Conservation (phyloP, 2,797 vertebrate species). For the Apogon hyalosoma region DNA sequence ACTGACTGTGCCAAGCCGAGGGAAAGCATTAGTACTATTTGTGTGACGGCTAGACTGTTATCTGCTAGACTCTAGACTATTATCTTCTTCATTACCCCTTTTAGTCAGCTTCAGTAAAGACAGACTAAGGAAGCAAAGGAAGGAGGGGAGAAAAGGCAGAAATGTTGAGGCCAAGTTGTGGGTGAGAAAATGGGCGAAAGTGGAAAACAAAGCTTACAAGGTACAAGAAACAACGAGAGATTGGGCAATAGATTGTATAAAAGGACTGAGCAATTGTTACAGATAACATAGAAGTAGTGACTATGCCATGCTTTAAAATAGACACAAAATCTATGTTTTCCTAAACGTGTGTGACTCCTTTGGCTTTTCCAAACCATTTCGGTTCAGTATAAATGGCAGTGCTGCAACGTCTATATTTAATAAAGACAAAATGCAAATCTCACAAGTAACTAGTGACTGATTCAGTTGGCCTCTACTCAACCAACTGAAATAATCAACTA, state of each 20-base stretch:
- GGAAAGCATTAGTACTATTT: conserved; percentile 61
- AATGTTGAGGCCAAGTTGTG: conserved; percentile 41
- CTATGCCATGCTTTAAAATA: not conserved
- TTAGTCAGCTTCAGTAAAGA: conserved; percentile 51
- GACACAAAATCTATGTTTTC: not conserved
- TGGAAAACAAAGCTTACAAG: conserved; percentile 43
- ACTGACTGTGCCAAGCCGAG: conserved; percentile 56
- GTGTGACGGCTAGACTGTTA: conserved; percentile 64
- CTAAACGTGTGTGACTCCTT: not conserved
- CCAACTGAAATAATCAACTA: too few relatives aligned
- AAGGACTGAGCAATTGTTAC: conserved; percentile 6
- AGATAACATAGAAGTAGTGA: not conserved
- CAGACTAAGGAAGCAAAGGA: conserved; percentile 30
- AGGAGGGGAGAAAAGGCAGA: conserved; percentile 36
- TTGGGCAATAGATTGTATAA: not conserved
- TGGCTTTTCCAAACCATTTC: too few relatives aligned
- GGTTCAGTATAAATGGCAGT: too few relatives aligned
- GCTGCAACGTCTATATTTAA: too few relatives aligned
- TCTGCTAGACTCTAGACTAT: conserved; percentile 60
- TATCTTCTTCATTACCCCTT: conserved; percentile 69
- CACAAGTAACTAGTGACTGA: too few relatives aligned
- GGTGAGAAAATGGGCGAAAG: conserved; percentile 50
- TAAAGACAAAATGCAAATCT: too few relatives aligned
- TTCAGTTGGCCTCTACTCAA: too few relatives aligned
- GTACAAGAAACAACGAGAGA: conserved; percentile 26